A percentile compares a stretch with the other conserved stretches of the same genome.
phyloP scores from a whole-genome alignment of 2,888 invertebrate genomes.

The Ellobium chinense region DNA sequence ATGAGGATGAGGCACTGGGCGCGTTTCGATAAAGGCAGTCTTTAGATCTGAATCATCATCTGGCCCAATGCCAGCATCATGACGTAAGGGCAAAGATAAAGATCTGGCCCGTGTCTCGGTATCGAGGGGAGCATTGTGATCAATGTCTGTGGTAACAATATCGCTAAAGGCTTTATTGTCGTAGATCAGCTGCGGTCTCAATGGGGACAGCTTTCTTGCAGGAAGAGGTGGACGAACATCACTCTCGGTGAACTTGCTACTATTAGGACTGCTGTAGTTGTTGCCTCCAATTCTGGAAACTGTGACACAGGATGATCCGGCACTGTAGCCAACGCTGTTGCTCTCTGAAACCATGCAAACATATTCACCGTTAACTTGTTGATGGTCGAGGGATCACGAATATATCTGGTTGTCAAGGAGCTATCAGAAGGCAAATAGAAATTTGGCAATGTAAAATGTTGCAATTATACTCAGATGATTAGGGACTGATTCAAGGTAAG shows the following conservation, averaged over 20 bases:
- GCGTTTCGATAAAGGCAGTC: not conserved
- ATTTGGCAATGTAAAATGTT: too few species aligned
- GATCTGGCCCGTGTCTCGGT: not conserved
- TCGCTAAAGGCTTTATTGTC: not conserved
- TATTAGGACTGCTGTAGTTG: not conserved
- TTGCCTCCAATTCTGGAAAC: not conserved
- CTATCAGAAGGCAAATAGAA: too few species aligned
- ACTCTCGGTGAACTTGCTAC: not conserved
- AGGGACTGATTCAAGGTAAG: too few species aligned
- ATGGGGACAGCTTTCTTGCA: not conserved
- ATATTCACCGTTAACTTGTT: not conserved
- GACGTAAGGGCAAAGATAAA: not conserved
- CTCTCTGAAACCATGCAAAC: not conserved
- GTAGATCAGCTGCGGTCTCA: not conserved
- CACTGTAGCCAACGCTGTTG: not conserved
- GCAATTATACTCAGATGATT: too few species aligned
- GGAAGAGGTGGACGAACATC: not conserved
- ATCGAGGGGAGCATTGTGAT: not conserved
- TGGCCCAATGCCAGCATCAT: not conserved
- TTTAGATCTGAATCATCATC: not conserved
- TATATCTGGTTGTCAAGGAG: too few species aligned
- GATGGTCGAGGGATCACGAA: too few species aligned
- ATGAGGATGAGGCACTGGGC: not conserved
- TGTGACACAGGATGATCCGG: not conserved
- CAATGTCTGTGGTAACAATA: not conserved